Evolutionary conservation across 2,888 invertebrate species (phyloP).

Genomic region (Phragmatobia fuliginosa): DNA sequence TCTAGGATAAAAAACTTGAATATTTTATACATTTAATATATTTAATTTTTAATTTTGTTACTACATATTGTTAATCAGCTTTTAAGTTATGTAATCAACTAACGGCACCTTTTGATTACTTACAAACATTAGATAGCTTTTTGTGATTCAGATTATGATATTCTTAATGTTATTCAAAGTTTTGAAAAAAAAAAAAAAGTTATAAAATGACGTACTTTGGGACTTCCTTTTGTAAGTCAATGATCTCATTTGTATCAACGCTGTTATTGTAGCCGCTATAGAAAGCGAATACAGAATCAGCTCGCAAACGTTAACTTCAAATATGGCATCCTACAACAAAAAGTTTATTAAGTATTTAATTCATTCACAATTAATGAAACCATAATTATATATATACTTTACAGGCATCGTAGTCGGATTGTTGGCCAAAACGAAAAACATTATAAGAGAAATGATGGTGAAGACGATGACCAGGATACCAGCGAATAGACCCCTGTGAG

Average conservation of each 20-base stretch:
- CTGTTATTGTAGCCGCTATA: conserved; percentile 87
- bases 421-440: conserved; percentile 94
- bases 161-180: too few species aligned
- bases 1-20: too few species aligned
- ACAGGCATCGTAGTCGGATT: conserved; percentile 87
- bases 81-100: too few species aligned
- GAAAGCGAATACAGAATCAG: conserved; percentile 90
- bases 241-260: conserved; percentile 89
- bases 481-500: conserved; percentile 92
- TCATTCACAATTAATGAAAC: neutral
- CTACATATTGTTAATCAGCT: too few species aligned
- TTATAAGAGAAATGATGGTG: conserved; percentile 94
- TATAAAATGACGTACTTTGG: conserved; percentile 70
- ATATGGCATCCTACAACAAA: conserved; percentile 86
- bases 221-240: conserved; percentile 89
- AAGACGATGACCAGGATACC: conserved; percentile 93
- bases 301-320: conserved; percentile 92
- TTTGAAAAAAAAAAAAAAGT: too few species aligned
- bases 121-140: too few species aligned
- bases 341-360: neutral
- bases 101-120: too few species aligned
- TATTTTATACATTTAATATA: too few species aligned
- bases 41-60: too few species aligned
- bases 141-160: too few species aligned
- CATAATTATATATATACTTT: conserved; percentile 48